phyloP scores from a whole-genome alignment of 2,797 vertebrate genomes.

The Anabas testudineus region DNA sequence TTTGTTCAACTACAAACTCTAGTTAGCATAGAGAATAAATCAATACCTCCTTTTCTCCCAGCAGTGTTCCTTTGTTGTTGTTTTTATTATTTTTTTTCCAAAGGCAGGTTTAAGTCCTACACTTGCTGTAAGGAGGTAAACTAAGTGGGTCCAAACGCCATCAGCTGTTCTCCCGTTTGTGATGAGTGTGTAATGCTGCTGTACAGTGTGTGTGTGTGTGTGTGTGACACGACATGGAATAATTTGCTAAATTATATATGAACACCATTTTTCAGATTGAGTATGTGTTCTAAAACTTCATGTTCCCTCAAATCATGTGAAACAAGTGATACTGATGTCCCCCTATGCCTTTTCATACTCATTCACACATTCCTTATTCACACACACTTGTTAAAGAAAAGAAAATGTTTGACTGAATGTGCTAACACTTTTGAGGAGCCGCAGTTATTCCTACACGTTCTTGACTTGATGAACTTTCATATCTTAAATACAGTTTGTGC shows the following conservation, averaged over 20 bases:
- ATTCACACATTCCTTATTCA: background rate
- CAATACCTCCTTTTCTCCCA: slow-evolving; percentile 64
- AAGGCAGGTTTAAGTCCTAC: slow-evolving; percentile 27
- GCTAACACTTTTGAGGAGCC: background rate
- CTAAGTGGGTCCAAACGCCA: slow-evolving; percentile 48
- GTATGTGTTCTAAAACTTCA: background rate
- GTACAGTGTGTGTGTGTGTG: slow-evolving; percentile 20
- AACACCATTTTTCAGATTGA: background rate
- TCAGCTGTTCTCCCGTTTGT: slow-evolving; percentile 27
- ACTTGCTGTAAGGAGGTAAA: slow-evolving; percentile 27
- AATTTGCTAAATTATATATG: background rate
- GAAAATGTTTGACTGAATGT: background rate
- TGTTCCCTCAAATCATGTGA: background rate
- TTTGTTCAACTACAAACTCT: slow-evolving; percentile 66
- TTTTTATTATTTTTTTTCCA: slow-evolving; percentile 21
- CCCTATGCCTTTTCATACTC: background rate
- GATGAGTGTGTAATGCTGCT: slow-evolving; percentile 20
- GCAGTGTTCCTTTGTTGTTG: slow-evolving; percentile 65
- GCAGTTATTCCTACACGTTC: too few species aligned
- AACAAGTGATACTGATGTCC: background rate
- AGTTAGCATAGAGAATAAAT: slow-evolving; percentile 70
- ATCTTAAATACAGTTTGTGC: background rate
- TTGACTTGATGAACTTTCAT: slow-evolving; percentile 17
- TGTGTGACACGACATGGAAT: background rate
- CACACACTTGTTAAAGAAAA: background rate